Conservation (phyloP, 2,113 vertebrate species). For the Hiodon alosoides region DNA sequence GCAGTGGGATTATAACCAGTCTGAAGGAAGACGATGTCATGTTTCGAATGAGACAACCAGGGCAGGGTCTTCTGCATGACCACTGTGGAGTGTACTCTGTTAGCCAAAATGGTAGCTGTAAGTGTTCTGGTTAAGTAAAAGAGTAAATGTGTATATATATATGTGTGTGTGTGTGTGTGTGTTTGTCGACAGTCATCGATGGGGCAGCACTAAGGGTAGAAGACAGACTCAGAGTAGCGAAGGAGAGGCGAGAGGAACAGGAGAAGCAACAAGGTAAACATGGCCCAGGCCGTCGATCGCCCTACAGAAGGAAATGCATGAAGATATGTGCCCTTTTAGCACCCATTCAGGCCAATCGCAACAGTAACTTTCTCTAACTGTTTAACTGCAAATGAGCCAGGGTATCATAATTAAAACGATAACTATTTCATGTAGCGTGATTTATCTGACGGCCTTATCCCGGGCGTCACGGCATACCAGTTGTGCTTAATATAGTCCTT, state of each 20-base stretch:
- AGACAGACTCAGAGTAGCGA: conserved; percentile 80
- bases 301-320: not conserved
- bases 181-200: conserved; percentile 71
- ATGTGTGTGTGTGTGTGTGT: conserved; percentile 18
- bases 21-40: too few relatives aligned
- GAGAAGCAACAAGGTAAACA: conserved; percentile 78
- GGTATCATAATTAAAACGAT: not conserved
- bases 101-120: too few relatives aligned
- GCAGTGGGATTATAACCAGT: too few relatives aligned
- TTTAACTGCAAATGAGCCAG: not conserved
- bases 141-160: too few relatives aligned
- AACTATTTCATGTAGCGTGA: too few relatives aligned
- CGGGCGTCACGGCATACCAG: not conserved
- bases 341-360: not conserved
- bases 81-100: too few relatives aligned
- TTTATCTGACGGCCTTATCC: too few relatives aligned
- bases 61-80: too few relatives aligned
- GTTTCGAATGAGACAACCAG: too few relatives aligned
- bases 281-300: not conserved
- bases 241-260: conserved; percentile 82
- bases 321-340: not conserved
- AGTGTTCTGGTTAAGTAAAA: too few relatives aligned
- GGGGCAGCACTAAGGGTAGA: conserved; percentile 82
- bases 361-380: not conserved
- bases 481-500: not conserved